Evolutionary conservation across 1,140 invertebrate species (phyloP), one percentile per base, ranked within the genome.

Genomic region (Lordiphosa clarofinis): DNA sequence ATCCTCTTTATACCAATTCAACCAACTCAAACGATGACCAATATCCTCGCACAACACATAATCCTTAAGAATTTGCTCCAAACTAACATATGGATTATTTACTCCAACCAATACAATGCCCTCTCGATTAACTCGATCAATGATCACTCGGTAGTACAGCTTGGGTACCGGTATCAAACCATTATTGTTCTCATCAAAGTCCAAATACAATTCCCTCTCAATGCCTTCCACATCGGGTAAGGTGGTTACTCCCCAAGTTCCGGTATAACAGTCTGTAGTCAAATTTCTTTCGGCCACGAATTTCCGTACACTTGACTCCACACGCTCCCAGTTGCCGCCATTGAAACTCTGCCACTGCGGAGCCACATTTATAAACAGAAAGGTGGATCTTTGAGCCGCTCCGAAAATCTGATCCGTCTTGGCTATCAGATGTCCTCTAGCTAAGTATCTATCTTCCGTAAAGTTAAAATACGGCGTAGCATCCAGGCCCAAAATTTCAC

Each of bases 311-410:
- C 89, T 89, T 0, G 75, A 55, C 61, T 92, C 91, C 4, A 91
- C 67, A 4, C 56, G 65, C 36, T 91, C 90, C 93, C 93, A 94
- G 81, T 94, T 94, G 31, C 91, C 92, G 12, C 89, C 91, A 59
- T 93, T 93, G 55, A 94, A 92, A 4, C 89, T 90, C 61, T 93
- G 92, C 93, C 93, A 94, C 65, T 89, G 92, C 0, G 92, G 92
- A 0, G 91, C 92, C 13, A 90, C 91, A 81, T 94, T 94, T 4
- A 92, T 90, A 70, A 92, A 94, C 50, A 91, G 91, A 71, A 92
- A 94, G 0, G 93, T 93, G 1, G 92, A 86, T 2, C 90, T 89
- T 67, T 94, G 93, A 5, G 91, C 90, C 1, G 91, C 86, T 0
- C 90, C 92, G 62, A 91, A 93, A 2, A 94, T 90, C 40, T 91